These are phyloP conservation scores for Falco cherrug DNA, from an alignment of 2,797 vertebrate genomes.

Conservation along the genomic window DNA sequence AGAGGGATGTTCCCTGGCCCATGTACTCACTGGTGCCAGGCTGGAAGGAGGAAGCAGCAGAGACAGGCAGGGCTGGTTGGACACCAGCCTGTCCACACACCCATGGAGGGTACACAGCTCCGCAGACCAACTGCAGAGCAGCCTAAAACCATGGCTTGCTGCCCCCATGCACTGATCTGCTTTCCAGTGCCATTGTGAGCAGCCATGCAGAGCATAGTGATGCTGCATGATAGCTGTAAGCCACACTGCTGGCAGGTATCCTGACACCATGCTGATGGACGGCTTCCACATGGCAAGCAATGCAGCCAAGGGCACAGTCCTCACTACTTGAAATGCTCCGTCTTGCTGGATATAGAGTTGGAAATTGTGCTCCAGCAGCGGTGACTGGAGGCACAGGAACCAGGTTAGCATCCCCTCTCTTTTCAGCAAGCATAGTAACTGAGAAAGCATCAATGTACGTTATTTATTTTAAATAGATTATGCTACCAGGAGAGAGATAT, in stretches of 20 bases:
- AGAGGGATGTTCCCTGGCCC: neutral
- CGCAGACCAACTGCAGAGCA: neutral
- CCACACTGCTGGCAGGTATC: rapidly evolving
- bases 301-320: neutral
- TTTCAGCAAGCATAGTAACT: neutral
- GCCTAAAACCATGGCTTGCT: neutral
- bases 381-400: neutral
- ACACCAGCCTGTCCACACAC: neutral
- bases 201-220: rapidly evolving
- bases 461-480: neutral
- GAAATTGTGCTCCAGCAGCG: neutral
- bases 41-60: neutral
- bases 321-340: neutral
- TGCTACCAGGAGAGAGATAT: neutral
- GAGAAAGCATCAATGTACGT: neutral
- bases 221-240: neutral
- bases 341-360: neutral
- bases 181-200: neutral
- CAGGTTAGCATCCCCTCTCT: no score
- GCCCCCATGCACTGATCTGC: rapidly evolving
- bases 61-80: neutral
- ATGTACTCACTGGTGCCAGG: neutral
- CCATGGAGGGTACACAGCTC: neutral
- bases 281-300: neutral
- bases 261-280: neutral